Evolutionary conservation across 2,113 vertebrate genomes (phyloP).

Genomic region (Tragulus kanchil): DNA sequence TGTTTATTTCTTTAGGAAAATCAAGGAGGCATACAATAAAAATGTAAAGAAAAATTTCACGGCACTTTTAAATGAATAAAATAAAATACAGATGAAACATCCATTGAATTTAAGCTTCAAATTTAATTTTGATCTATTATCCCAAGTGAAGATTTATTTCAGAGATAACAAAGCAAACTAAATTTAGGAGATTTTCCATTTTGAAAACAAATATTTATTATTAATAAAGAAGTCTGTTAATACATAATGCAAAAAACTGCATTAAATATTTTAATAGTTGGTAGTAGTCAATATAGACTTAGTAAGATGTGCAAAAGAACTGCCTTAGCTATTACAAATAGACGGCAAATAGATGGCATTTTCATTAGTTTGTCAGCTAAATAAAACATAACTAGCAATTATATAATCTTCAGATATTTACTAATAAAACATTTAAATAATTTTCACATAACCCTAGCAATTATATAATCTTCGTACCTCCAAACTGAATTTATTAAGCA

Average conservation of each 20-base stretch:
- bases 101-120: neutral
- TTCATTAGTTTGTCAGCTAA: neutral
- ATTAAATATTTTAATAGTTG: neutral
- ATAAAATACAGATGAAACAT: neutral
- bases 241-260: neutral
- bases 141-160: neutral
- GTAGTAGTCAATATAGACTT: neutral
- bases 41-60: neutral
- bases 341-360: neutral
- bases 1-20: neutral
- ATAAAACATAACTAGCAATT: neutral
- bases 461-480: too few relatives aligned
- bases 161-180: neutral
- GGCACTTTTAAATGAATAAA: neutral
- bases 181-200: neutral
- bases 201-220: neutral
- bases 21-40: neutral
- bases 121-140: neutral
- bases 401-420: neutral
- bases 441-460: neutral
- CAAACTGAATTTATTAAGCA: neutral
- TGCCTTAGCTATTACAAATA: rapidly evolving
- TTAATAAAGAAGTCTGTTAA: neutral
- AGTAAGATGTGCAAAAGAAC: neutral
- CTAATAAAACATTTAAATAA: neutral